phyloP scores from a whole-genome alignment of 2,888 invertebrate genomes.

The Rhamnusium bicolor region DNA sequence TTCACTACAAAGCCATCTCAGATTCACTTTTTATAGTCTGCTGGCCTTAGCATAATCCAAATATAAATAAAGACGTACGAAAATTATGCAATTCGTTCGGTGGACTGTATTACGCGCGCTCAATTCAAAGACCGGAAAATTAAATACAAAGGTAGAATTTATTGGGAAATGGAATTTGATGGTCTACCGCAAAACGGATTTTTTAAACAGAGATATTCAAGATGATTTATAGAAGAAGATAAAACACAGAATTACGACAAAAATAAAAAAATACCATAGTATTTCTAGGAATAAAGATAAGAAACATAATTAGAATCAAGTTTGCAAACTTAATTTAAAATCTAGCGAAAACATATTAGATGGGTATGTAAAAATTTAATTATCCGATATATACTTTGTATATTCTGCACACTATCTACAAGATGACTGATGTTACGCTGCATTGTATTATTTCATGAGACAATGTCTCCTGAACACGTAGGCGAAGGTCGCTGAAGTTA shows the following conservation, averaged over 20 bases:
- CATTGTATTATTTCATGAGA: neutral
- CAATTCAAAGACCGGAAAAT: neutral
- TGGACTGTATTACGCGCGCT: neutral
- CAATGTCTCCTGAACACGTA: neutral
- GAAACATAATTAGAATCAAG: too few relatives aligned
- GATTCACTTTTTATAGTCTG: conserved; percentile 21
- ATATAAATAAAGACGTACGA: neutral
- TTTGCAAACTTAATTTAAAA: too few relatives aligned
- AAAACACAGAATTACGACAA: neutral
- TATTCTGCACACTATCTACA: neutral
- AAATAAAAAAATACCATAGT: too few relatives aligned
- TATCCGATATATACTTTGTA: too few relatives aligned
- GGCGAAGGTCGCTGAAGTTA: neutral
- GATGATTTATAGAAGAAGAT: neutral
- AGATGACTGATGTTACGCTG: neutral
- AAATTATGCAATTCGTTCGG: neutral
- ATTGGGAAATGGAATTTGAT: neutral
- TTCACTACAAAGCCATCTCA: conserved; percentile 8
- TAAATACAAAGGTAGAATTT: neutral
- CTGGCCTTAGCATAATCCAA: neutral
- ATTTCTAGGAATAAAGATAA: too few relatives aligned
- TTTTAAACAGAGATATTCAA: too few relatives aligned
- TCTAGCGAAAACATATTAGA: too few relatives aligned
- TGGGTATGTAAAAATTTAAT: too few relatives aligned
- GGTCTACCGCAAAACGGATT: neutral